A percentile compares a stretch with the other conserved stretches of the same genome.
phyloP scores from a whole-genome alignment of 2,797 vertebrate species.

The Holocentrus rufus region DNA sequence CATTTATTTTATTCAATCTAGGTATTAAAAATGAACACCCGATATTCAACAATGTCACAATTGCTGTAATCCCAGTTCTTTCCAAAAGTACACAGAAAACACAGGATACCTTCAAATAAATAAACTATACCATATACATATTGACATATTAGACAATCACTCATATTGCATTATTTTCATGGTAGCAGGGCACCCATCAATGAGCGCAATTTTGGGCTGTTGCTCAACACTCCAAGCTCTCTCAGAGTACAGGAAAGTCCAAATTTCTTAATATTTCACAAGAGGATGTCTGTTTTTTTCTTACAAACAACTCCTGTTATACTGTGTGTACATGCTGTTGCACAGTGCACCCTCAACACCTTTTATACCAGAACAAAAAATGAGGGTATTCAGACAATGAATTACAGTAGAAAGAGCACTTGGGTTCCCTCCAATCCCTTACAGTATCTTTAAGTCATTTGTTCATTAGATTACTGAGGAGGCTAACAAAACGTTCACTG shows the following conservation, averaged over 20 bases:
- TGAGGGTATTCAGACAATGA: conserved; percentile 28
- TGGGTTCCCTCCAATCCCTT: conserved; percentile 51
- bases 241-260: conserved; percentile 15
- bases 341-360: conserved; percentile 7
- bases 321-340: conserved; percentile 19
- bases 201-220: conserved; percentile 22
- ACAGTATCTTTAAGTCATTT: conserved; percentile 18
- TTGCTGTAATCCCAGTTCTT: conserved; percentile 32
- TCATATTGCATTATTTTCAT: conserved; percentile 47
- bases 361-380: conserved; percentile 34
- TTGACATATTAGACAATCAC: conserved; percentile 56
- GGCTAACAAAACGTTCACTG: conserved; percentile 2
- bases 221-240: conserved; percentile 29
- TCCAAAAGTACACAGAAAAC: conserved; percentile 37
- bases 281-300: not conserved
- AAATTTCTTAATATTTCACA: not conserved
- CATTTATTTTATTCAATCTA: conserved; percentile 23
- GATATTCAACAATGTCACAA: conserved; percentile 48
- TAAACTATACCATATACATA: conserved; percentile 61
- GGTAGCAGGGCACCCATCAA: conserved; percentile 12
- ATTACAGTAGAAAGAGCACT: conserved; percentile 72
- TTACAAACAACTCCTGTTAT: conserved; percentile 7
- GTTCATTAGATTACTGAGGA: conserved; percentile 30
- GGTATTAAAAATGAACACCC: conserved; percentile 49
- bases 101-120: conserved; percentile 59